Base-by-base conservation (phyloP, 2,113 vertebrate species). In the Budorcas taxicolor region DNA sequence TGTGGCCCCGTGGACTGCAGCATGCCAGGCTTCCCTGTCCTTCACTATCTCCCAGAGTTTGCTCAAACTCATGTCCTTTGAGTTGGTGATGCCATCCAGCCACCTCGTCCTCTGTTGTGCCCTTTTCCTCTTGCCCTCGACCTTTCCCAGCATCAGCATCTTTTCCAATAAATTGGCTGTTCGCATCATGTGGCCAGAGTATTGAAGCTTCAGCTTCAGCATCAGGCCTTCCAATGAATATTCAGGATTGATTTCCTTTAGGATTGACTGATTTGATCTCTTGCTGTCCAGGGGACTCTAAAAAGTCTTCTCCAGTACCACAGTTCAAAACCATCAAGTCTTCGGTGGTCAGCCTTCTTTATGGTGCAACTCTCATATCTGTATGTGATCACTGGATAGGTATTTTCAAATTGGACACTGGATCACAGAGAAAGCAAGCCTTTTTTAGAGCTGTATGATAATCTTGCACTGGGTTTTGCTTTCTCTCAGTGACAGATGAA, bases 401-500 rank as follows among this genome's bases (percentile, higher is more conserved):
- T 92, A 96, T 93, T 94, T 98, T 97, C 92, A 98, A 98, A 98
- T 90, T 57, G 89, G 98, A 92, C 95, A 98, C 81, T 78, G 95
- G 40, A 31, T 98, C 92, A 98, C 97, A 98, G 98, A 98, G 85
- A 97, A 81, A 98, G 97, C 94, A 97, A 98, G 98, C 90, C 97
- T 96, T 95, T 95, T 87, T 45, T 87, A 97, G 96, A 98, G 90
- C 81, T 62, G 95, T 85, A 96, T 64, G 94, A 98, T 83, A 98
- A 97, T 98, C 98, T 97, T 76, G 96, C 98, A 84, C 94, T 98
- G 98, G 95, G 98, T 95, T 98, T 98, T 96, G 85, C 97, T 98
- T 98, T 98, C 94, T 97, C 98, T 98, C 97, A 97, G 96, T 98
- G 98, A 98, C 96, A 98, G 98, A 98, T 97, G 64, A 98, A 98